Base-by-base conservation (phyloP, 2,888 invertebrate species). In the Malachius bipustulatus region DNA sequence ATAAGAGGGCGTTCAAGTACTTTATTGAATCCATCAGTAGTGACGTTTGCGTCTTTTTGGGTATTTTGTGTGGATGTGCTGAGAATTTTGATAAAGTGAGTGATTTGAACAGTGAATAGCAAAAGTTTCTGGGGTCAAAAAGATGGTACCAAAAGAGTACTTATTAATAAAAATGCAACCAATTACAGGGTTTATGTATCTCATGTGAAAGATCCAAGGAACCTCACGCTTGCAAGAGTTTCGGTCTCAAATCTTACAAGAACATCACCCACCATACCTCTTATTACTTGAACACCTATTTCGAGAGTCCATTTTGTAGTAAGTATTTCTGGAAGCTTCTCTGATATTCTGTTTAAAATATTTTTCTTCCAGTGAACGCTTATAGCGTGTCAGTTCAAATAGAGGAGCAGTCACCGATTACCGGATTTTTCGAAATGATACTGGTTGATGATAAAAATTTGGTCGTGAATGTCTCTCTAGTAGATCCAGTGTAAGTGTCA, bases 1-100 rank as follows among this genome's bases (percentile, higher is more conserved):
- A 64, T 43, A 63, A 63, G 41, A 45, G 63, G 19, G 49, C 63
- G 2, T 59, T 59, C 35, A 63, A 64, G 40, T 65, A 64, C 47
- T 64, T 60, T 39, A 58, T 63, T 14, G 63, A 64, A 40, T 46
- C 62, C 2, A 29, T 62, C 15, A 47, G 52, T 24, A 47, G 51
- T 27, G 42, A 44, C n/a, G 50, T 55, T 6, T 64, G 65, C 38
- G 46, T 47, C 8, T 63, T 61, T 45, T 45, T 62, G 30, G 65
- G 63, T 4, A 51, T 63, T 16, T 42, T 45, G 4, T 64, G 63
- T 41, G 33, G 41, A 3, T 55, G 42, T 43, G 58, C 57, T 35
- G 40, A 49, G 4, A 40, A 55, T 4, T 63, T 60, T 41, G 14
- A 46, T 9, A 45, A 54, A 41, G 59, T 53, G 41, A 39, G 26